A percentile compares a stretch with the other conserved stretches of the same genome.
phyloP scores from a whole-genome alignment of 2,113 vertebrate species.

The Garra rufa region DNA sequence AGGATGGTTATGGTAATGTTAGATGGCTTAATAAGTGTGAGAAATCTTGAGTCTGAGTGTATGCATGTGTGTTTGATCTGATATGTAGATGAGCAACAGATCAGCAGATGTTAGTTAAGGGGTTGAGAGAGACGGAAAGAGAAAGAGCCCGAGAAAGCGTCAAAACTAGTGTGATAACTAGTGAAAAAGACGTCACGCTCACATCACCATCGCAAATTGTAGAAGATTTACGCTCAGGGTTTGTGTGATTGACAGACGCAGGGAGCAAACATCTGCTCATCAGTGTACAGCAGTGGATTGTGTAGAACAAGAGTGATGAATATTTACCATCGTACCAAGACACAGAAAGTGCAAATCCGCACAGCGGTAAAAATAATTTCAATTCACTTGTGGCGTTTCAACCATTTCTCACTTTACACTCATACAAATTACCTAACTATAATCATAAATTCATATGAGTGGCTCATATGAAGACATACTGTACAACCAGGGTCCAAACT shows the following conservation, averaged over 20 bases:
- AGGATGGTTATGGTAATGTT: not conserved
- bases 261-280: constrained; percentile 28
- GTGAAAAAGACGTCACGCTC: constrained; percentile 23
- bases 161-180: constrained; percentile 1
- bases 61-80: not conserved
- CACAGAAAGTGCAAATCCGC: not conserved
- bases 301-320: not conserved
- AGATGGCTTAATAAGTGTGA: not conserved
- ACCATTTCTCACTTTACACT: not conserved
- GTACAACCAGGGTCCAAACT: not conserved
- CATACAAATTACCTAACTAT: not conserved
- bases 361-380: not conserved
- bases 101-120: constrained; percentile 17
- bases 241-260: constrained; percentile 8
- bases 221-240: not conserved
- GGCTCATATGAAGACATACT: not conserved
- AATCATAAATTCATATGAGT: not conserved
- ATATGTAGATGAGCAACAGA: constrained; percentile 16
- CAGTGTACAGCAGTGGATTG: not conserved
- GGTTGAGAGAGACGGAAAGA: not conserved
- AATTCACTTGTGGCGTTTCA: not conserved
- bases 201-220: not conserved
- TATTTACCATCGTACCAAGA: not conserved
- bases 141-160: not conserved
- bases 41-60: not conserved